A percentile compares a stretch with the other conserved stretches of the same genome.
Conservation (phyloP, 2,797 vertebrate species). For the Myiotriccus ornatus region DNA sequence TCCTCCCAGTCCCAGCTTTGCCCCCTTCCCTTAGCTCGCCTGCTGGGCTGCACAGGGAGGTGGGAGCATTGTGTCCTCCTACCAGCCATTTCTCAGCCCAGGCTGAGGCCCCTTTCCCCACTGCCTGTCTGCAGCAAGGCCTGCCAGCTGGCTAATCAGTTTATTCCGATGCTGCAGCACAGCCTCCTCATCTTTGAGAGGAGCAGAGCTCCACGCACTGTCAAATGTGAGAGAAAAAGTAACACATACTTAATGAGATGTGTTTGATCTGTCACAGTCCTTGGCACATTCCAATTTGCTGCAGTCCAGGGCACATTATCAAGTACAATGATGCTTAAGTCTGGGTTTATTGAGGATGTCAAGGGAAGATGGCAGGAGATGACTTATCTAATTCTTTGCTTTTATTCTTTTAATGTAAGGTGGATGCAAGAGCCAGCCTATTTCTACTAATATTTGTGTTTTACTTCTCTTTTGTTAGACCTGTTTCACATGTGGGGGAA, state of each 20-base stretch:
- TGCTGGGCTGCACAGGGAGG: neutral
- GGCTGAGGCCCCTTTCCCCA: neutral
- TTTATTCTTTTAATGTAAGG: neutral
- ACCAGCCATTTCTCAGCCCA: neutral
- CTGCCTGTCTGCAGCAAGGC: neutral
- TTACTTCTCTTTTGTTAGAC: neutral
- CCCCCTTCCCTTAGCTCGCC: neutral
- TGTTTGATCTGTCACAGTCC: conserved; percentile 46
- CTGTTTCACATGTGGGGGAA: neutral
- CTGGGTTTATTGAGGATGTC: neutral
- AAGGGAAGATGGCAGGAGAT: neutral
- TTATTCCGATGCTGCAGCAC: conserved; percentile 43
- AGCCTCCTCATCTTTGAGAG: conserved; percentile 15
- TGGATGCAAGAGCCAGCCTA: neutral
- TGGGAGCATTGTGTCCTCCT: neutral
- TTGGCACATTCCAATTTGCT: conserved; percentile 37
- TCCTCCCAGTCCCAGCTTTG: neutral
- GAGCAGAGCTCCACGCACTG: conserved; percentile 39
- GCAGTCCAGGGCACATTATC: conserved; percentile 33
- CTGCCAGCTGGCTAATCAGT: conserved; percentile 39
- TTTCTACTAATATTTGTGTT: neutral
- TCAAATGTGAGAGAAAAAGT: conserved; percentile 34
- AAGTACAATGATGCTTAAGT: neutral
- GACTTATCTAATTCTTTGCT: neutral
- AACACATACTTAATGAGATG: conserved; percentile 42